Conservation (phyloP, 2,797 vertebrate genomes). For the Acanthornis magna region DNA sequence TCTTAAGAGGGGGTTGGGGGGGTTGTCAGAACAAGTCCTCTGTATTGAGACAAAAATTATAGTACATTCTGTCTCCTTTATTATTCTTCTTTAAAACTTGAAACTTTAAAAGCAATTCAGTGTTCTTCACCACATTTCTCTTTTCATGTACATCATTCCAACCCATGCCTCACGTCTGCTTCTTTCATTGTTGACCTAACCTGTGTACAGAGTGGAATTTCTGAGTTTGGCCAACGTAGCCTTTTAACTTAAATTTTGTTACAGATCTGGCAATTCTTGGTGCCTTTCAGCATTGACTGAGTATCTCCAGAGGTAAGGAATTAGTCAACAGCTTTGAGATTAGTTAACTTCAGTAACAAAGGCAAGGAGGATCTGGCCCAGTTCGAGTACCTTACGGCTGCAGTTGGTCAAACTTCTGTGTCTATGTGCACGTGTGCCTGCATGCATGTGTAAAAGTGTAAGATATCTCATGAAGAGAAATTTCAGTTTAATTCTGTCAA, state of each 20-base stretch:
- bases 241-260: background rate
- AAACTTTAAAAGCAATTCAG: background rate
- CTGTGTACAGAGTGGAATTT: background rate
- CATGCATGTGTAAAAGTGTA: background rate
- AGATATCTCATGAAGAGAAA: background rate
- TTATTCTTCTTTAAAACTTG: background rate
- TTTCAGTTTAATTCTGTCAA: background rate
- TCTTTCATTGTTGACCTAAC: background rate
- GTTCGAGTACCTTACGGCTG: background rate
- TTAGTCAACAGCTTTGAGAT: background rate
- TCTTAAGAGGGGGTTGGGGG: background rate
- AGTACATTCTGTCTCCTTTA: background rate
- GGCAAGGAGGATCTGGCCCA: background rate
- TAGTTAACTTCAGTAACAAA: background rate
- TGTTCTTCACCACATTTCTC: background rate
- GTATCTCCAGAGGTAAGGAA: background rate
- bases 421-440: accelerated
- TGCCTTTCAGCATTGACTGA: background rate
- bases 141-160: background rate
- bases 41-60: background rate
- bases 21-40: background rate
- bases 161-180: background rate
- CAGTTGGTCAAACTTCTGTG: background rate
- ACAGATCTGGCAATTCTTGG: background rate
- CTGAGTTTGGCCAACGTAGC: background rate